Conservation (phyloP, 2,797 vertebrate genomes). For the Atherinosoma microstoma region DNA sequence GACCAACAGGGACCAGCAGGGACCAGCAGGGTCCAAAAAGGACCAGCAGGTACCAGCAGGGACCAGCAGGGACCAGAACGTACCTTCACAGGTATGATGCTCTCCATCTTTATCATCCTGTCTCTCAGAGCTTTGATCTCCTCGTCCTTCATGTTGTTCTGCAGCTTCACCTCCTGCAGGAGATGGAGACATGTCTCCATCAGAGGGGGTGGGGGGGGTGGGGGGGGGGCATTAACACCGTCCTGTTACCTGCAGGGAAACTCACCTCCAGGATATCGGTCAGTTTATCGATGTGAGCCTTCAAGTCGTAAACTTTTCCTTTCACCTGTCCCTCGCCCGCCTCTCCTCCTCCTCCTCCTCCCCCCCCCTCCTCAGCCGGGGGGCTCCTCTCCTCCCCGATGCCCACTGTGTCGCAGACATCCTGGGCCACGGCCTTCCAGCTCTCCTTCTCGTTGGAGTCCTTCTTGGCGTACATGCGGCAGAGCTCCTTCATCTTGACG, state of each 20-base stretch:
- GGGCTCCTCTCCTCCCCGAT: constrained; percentile 82
- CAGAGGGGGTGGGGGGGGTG: background rate
- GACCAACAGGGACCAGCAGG: no score
- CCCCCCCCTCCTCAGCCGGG: constrained; percentile 55
- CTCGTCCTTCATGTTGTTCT: constrained; percentile 93
- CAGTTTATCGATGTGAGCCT: constrained; percentile 91
- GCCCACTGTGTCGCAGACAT: constrained; percentile 92
- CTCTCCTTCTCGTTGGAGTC: constrained; percentile 84
- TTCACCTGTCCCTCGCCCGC: constrained; percentile 42
- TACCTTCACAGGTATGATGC: constrained; percentile 86
- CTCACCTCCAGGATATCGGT: constrained; percentile 87
- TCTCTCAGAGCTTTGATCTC: constrained; percentile 90
- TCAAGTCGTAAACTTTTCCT: constrained; percentile 85
- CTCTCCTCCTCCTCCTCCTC: constrained; percentile 23
- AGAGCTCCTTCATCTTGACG: constrained; percentile 92
- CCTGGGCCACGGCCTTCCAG: constrained; percentile 88
- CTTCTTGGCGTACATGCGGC: constrained; percentile 87
- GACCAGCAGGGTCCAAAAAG: no score
- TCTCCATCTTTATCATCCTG: constrained; percentile 92
- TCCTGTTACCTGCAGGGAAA: background rate
- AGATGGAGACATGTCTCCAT: background rate
- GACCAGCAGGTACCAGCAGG: no score
- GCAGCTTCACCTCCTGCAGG: constrained; percentile 88
- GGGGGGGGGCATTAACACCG: no score
- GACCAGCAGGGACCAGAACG: background rate